A percentile compares a stretch with the other conserved stretches of the same genome.
These are phyloP conservation scores for Phylloscopus collybita DNA, from an alignment of 2,797 vertebrate species.

Conservation along the genomic window DNA sequence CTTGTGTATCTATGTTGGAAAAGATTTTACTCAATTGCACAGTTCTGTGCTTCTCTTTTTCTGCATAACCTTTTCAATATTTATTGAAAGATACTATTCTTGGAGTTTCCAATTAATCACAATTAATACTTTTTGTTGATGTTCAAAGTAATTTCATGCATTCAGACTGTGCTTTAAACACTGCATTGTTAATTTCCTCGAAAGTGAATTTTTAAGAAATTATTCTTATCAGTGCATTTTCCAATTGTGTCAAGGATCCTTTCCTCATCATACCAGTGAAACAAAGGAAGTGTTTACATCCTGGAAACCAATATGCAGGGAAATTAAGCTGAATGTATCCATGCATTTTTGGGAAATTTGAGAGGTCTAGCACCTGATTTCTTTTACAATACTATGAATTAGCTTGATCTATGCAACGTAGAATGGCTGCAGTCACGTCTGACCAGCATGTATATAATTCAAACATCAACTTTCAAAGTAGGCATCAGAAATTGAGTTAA, in stretches of 20 bases:
- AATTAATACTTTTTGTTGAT: background rate
- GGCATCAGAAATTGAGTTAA: conserved; percentile 33
- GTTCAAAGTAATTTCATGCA: background rate
- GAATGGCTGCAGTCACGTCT: background rate
- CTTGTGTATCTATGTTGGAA: background rate
- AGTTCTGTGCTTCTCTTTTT: background rate
- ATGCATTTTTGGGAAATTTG: background rate
- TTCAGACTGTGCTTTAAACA: background rate
- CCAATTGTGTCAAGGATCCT: background rate
- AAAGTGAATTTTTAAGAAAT: background rate
- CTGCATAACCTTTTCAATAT: background rate
- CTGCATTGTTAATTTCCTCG: background rate
- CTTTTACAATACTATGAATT: conserved; percentile 32
- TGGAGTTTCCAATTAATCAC: background rate
- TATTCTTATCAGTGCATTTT: background rate
- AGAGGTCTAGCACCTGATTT: conserved; percentile 5
- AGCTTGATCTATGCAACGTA: background rate
- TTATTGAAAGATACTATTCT: background rate
- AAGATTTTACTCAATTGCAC: background rate
- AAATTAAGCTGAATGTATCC: conserved; percentile 13
- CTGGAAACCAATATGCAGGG: background rate
- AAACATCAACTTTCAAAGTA: background rate
- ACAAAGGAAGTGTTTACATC: background rate
- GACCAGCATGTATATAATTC: background rate
- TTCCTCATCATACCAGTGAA: background rate